phyloP scores from a whole-genome alignment of 2,797 vertebrate species.

The Crax fasciolata region DNA sequence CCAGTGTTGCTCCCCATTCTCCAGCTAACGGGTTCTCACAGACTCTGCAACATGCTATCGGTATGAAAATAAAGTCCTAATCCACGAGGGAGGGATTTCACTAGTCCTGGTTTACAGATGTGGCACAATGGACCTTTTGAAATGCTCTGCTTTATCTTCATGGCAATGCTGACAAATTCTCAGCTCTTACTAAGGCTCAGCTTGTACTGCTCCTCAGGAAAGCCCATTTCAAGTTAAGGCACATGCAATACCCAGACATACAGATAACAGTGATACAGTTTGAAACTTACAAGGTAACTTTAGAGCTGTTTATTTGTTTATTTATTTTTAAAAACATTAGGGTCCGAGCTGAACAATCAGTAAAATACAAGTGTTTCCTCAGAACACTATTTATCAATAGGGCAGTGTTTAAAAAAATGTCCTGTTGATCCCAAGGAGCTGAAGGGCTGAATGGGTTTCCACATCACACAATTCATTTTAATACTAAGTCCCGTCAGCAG shows the following conservation, averaged over 20 bases:
- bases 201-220: background rate
- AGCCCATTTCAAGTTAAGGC: background rate
- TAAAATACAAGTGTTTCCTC: background rate
- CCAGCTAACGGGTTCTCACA: background rate
- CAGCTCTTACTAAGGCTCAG: background rate
- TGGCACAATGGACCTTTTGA: background rate
- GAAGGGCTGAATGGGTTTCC: constrained; percentile 7
- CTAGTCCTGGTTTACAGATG: background rate
- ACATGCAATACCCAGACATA: background rate
- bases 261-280: constrained; percentile 13
- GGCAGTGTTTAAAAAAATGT: background rate
- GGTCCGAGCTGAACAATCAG: background rate
- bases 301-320: background rate
- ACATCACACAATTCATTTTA: constrained; percentile 10
- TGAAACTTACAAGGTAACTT: constrained; percentile 59
- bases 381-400: background rate
- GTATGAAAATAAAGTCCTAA: background rate
- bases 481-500: constrained; percentile 30
- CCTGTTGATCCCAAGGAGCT: constrained; percentile 2
- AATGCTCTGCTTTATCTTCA: background rate
- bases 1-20: background rate
- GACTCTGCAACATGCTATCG: too few relatives aligned
- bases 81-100: accelerated
- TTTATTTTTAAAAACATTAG: background rate
- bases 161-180: accelerated